Evolutionary conservation across 1,140 invertebrate genomes (phyloP).

Genomic region (Drosophila auraria): DNA sequence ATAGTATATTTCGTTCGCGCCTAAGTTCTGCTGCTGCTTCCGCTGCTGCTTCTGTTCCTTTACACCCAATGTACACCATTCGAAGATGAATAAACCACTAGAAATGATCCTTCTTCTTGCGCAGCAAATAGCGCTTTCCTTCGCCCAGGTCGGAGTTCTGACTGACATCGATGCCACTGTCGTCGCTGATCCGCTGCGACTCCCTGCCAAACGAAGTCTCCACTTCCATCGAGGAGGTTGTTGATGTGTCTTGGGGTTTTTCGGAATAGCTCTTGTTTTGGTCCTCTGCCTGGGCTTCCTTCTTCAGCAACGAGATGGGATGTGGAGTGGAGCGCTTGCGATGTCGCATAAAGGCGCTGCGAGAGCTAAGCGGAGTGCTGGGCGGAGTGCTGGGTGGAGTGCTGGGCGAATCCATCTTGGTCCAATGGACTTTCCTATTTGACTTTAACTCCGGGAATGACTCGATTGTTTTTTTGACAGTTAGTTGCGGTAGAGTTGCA

Average conservation of each 20-base stretch:
- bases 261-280: background rate
- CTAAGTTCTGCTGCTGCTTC: slow-evolving; percentile 33
- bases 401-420: too few relatives aligned
- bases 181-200: background rate
- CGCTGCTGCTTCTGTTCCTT: slow-evolving; percentile 67
- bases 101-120: background rate
- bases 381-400: slow-evolving; percentile 16
- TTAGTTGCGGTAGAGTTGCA: background rate
- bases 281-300: background rate
- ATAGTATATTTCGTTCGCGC: slow-evolving; percentile 53
- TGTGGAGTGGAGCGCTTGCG: slow-evolving; percentile 35
- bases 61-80: slow-evolving; percentile 54
- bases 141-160: background rate
- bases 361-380: slow-evolving; percentile 27
- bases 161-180: background rate
- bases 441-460: background rate
- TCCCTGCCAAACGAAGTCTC: background rate
- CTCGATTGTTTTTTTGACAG: background rate
- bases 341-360: slow-evolving; percentile 15
- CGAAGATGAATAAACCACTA: slow-evolving; percentile 51
- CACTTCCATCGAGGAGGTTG: background rate
- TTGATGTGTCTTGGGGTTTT: background rate
- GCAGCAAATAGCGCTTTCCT: background rate
- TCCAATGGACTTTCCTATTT: background rate
- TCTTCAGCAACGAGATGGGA: slow-evolving; percentile 13